Evolutionary conservation across 2,797 vertebrate genomes (phyloP).

Genomic region (Poecilia wingei): DNA sequence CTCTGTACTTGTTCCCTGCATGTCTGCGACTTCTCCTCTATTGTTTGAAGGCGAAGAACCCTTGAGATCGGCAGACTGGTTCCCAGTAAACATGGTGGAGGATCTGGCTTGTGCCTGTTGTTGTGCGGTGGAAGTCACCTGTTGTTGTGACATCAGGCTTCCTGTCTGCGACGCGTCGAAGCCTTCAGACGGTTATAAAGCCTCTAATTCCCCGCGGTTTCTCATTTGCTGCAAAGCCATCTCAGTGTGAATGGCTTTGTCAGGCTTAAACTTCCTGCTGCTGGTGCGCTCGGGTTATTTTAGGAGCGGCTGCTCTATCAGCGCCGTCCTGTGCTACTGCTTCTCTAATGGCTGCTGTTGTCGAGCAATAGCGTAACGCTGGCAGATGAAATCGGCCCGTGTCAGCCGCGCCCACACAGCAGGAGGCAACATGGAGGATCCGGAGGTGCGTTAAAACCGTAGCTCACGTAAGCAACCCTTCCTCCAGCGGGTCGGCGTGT

Average conservation of each 20-base stretch:
- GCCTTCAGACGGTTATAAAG: conserved; percentile 37
- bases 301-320: conserved; percentile 40
- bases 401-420: conserved; percentile 77
- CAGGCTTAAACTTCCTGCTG: conserved; percentile 50
- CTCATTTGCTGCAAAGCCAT: conserved; percentile 35
- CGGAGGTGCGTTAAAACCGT: conserved; percentile 76
- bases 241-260: conserved; percentile 56
- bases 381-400: conserved; percentile 74
- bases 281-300: conserved; percentile 43
- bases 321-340: conserved; percentile 39
- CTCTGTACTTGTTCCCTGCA: conserved; percentile 10
- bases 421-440: conserved; percentile 77
- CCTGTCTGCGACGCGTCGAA: conserved; percentile 37
- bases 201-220: conserved; percentile 38
- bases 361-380: conserved; percentile 69
- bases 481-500: conserved; percentile 68
- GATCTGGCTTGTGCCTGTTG: conserved; percentile 27
- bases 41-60: conserved; percentile 44
- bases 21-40: conserved; percentile 50
- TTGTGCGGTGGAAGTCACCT: conserved; percentile 25
- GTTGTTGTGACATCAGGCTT: conserved; percentile 42
- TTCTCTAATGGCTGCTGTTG: conserved; percentile 58
- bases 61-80: neutral
- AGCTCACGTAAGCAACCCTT: conserved; percentile 68
- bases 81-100: conserved; percentile 34